Conservation (phyloP, 1,140 invertebrate species). For the Heliconius eleuchia region DNA sequence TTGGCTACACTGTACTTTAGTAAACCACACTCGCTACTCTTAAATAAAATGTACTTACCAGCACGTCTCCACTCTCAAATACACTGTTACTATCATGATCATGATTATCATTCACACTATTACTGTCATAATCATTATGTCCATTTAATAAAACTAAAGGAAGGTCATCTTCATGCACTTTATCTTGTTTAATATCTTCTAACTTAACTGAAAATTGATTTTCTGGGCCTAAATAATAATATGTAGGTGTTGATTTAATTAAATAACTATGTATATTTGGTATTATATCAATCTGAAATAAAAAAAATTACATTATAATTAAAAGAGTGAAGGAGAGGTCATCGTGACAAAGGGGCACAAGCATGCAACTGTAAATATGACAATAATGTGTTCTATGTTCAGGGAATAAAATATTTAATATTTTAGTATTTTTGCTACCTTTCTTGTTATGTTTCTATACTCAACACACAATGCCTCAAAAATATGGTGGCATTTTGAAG, state of each 20-base stretch:
- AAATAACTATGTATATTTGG: slow-evolving; percentile 3
- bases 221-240: slow-evolving; percentile 17
- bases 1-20: too few species aligned
- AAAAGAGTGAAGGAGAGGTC: background rate
- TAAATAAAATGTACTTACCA: slow-evolving; percentile 18
- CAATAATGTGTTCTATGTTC: too few species aligned
- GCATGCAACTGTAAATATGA: too few species aligned
- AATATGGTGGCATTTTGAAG: too few species aligned
- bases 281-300: background rate
- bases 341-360: too few species aligned
- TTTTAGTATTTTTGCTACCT: too few species aligned
- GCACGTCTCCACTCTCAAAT: slow-evolving; percentile 22
- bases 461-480: too few species aligned
- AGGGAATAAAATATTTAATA: too few species aligned
- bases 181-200: slow-evolving; percentile 14
- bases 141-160: slow-evolving; percentile 48
- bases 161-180: slow-evolving; percentile 47
- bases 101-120: background rate
- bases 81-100: background rate
- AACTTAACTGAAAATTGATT: background rate
- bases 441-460: too few species aligned
- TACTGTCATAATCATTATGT: slow-evolving; percentile 22
- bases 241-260: background rate
- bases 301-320: background rate
- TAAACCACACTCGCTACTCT: too few species aligned